Evolutionary conservation across 2,797 vertebrate genomes (phyloP).

Genomic region (Muscicapa comitata): DNA sequence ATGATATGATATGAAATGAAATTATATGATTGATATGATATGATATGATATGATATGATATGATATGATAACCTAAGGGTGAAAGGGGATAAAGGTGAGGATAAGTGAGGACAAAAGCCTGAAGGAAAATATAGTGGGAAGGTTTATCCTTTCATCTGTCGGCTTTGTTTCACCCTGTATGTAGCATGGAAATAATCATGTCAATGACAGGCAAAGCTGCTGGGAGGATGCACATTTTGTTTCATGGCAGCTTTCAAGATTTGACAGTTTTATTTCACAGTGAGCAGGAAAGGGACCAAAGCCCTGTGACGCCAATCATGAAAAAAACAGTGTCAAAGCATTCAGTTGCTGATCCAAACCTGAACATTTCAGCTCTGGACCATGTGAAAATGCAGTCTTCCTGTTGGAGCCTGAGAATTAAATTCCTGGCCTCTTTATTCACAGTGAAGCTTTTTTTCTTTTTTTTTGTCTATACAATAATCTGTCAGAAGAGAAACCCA

Average conservation of each 20-base stretch:
- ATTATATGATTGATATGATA: too few relatives aligned
- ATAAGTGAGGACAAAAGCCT: background rate
- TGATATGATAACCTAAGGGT: background rate
- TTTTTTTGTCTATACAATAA: background rate
- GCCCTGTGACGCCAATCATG: background rate
- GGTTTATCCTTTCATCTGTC: background rate
- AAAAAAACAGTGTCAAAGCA: background rate
- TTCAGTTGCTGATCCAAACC: conserved; percentile 8
- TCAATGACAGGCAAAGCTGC: background rate
- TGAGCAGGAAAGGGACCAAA: background rate
- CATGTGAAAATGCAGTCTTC: background rate
- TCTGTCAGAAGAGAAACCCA: background rate
- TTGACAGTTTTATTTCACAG: background rate
- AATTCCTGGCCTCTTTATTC: background rate
- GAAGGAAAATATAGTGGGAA: background rate
- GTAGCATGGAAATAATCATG: background rate
- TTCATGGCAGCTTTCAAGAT: conserved; percentile 10
- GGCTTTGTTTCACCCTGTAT: background rate
- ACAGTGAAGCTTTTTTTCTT: background rate
- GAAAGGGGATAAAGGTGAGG: background rate
- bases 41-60: background rate
- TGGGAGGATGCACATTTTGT: background rate
- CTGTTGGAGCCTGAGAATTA: background rate
- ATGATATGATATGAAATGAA: too few relatives aligned
- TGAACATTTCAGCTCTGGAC: background rate